Base-by-base conservation (phyloP, 2,888 invertebrate species). In the Prenolepis imparis region DNA sequence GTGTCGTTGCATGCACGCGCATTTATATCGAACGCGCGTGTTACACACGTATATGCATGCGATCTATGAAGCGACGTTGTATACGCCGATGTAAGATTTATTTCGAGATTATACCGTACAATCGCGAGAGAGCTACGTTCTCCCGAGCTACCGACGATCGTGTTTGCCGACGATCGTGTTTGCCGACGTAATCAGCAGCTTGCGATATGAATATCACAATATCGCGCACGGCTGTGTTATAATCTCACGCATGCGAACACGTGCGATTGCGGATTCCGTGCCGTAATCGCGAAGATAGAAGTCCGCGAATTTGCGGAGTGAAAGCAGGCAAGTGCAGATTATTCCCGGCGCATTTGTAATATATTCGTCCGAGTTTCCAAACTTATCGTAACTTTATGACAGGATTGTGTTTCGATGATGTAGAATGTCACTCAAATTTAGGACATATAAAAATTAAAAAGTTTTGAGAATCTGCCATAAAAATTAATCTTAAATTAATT, bases 11-110 rank as follows among this genome's bases (percentile, higher is more conserved):
- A 52, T 63, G 61, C 78, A 66, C 74, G 59, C 24, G 75, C 82
- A 74, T 72, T 78, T 67, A 75, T 72, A 77, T 74, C 80, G 55
- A 52, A 15, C 73, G 73, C 59, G 28, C 28, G 8, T 52, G n/a
- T 24, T 80, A 39, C 44, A 57, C 77, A n/a, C 39, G 44, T 15
- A 28, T 57, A 67, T 28, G 28, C 28, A 44, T 41, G 70, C 41
- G 32, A 70, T 78, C 72, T 57, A 57, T 15, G 28, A 24, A n/a
- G 55, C 77, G 72, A 21, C 8, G 57, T 21, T 59, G 67, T 67
- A 77, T 66, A 66, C 48, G 11, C 32, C 82, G 70, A 85, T 73
- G 64, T 59, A 52, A 63, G 77, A 83, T 86, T 86, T 83, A 86
- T 75, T 82, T 78, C 86, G 66, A 55, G 61, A 68, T 67, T 66